Conservation (phyloP, 2,113 vertebrate species). For the Gambusia holbrooki region DNA sequence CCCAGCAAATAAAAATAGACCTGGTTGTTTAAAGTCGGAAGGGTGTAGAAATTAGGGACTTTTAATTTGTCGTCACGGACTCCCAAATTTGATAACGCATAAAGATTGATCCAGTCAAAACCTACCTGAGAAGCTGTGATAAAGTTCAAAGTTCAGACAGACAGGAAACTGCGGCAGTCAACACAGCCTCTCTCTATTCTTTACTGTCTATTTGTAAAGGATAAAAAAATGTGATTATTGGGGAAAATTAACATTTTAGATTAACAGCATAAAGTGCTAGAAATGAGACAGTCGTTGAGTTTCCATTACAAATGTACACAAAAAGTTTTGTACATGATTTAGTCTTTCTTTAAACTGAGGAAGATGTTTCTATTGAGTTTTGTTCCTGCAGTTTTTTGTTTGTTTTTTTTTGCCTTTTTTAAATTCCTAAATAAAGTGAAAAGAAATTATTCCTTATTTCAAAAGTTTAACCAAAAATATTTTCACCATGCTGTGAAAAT, state of each 20-base stretch:
- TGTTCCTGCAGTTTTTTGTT: background rate
- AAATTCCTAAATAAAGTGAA: background rate
- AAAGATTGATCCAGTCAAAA: background rate
- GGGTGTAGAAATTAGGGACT: too few species aligned
- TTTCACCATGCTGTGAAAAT: background rate
- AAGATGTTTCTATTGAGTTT: background rate
- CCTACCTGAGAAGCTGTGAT: background rate
- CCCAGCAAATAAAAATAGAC: background rate
- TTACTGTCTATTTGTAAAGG: too few species aligned
- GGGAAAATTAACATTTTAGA: too few species aligned
- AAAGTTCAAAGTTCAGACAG: too few species aligned
- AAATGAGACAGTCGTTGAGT: too few species aligned
- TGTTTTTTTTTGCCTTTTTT: background rate
- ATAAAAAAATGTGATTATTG: too few species aligned
- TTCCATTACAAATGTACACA: too few species aligned
- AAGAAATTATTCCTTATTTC: background rate
- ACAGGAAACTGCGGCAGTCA: too few species aligned
- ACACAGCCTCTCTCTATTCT: too few species aligned
- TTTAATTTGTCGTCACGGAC: background rate
- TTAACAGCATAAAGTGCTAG: too few species aligned
- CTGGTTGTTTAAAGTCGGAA: background rate
- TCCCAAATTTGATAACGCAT: background rate
- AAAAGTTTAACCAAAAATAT: background rate
- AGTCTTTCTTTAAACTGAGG: background rate
- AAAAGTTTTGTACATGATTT: too few species aligned